Conservation (phyloP, 2,888 invertebrate genomes). For the Polietes domitor region DNA sequence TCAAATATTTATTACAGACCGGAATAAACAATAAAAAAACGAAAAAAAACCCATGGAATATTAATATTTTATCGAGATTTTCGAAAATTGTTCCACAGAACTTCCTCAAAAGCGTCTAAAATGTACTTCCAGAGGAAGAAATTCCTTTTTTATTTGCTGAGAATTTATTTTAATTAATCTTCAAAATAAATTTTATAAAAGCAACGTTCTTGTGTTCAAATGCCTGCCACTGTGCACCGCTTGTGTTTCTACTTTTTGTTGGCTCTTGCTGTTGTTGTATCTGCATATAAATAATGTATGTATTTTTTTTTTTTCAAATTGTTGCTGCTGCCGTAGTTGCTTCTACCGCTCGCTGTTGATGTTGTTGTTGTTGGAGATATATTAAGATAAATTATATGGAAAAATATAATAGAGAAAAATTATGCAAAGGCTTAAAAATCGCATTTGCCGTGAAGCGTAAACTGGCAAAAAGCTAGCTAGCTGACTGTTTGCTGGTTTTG, state of each 20-base stretch:
- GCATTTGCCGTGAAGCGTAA: conserved; percentile 9
- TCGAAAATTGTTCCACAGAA: no score
- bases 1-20: no score
- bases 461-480: background rate
- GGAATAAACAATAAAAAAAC: no score
- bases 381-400: conserved; percentile 33
- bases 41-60: no score
- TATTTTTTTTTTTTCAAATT: background rate
- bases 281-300: conserved; percentile 26
- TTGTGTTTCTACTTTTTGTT: background rate
- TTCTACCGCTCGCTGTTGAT: background rate
- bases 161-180: no score
- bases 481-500: background rate
- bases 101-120: no score
- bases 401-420: conserved; percentile 33
- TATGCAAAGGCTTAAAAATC: conserved; percentile 33
- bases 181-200: no score
- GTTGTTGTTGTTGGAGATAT: conserved; percentile 8
- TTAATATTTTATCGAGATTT: no score
- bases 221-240: background rate
- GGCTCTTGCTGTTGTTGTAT: background rate
- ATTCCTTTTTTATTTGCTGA: no score
- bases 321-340: background rate
- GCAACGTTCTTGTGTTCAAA: no score
- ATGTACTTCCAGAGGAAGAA: no score